Conservation (phyloP, 2,888 invertebrate species). For the Cataglyphis livida region DNA sequence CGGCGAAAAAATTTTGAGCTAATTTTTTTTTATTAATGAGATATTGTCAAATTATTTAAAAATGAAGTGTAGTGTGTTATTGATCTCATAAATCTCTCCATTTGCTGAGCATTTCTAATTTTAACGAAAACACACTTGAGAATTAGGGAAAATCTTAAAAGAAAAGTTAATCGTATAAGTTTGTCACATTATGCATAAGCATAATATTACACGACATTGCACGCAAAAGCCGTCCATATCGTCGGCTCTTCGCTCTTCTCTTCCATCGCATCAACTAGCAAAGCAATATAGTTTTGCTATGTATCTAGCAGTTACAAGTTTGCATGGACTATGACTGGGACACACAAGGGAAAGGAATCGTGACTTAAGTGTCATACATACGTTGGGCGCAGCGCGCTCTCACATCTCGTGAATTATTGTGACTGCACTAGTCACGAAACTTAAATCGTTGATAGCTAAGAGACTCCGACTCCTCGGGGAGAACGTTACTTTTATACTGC, state of each 20-base stretch:
- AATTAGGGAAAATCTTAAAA: not conserved
- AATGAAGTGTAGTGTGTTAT: not conserved
- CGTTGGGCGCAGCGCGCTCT: slow-evolving; percentile 30
- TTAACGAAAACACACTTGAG: not conserved
- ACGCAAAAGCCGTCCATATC: not conserved
- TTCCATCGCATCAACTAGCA: slow-evolving; percentile 10
- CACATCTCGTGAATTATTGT: slow-evolving; percentile 40
- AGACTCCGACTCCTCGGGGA: slow-evolving; percentile 6
- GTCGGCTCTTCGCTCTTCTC: not conserved
- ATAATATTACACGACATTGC: not conserved
- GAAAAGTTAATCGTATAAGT: not conserved
- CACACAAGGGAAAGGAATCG: slow-evolving; percentile 10
- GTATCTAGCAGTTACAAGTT: slow-evolving; percentile 50
- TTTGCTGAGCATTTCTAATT: not conserved
- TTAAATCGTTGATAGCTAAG: slow-evolving; percentile 32
- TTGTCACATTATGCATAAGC: not conserved
- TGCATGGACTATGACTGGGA: slow-evolving; percentile 46
- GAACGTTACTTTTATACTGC: slow-evolving; percentile 21
- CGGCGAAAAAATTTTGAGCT: not conserved
- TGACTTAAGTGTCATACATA: slow-evolving; percentile 43
- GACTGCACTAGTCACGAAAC: slow-evolving; percentile 29
- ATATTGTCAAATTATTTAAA: not conserved
- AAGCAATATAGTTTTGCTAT: slow-evolving; percentile 34
- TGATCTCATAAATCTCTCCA: not conserved
- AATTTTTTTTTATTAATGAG: not conserved